phyloP scores from a whole-genome alignment of 1,140 invertebrate species.

The Aphis craccivora region DNA sequence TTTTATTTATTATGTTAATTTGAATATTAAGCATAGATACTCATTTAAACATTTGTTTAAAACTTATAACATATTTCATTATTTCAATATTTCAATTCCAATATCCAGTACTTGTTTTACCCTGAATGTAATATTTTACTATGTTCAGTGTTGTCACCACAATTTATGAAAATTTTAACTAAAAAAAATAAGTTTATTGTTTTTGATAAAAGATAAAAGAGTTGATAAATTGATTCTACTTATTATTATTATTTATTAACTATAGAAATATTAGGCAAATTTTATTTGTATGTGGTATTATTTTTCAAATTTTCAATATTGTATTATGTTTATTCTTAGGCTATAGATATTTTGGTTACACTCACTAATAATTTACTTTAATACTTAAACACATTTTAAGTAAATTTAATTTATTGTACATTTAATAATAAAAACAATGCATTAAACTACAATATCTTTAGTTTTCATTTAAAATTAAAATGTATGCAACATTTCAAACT shows the following conservation, averaged over 20 bases:
- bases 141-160: background rate
- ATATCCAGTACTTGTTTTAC: background rate
- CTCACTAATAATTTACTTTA: background rate
- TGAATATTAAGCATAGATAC: background rate
- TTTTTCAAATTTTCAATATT: background rate
- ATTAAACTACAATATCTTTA: background rate
- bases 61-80: background rate
- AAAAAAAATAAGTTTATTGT: background rate
- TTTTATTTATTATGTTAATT: background rate
- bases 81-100: background rate
- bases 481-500: background rate
- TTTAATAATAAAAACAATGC: slow-evolving; percentile 18
- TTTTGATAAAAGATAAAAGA: background rate
- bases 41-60: background rate
- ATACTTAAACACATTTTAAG: background rate
- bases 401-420: background rate
- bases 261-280: background rate
- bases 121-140: background rate
- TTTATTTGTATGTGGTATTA: background rate
- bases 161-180: background rate
- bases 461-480: background rate
- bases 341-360: background rate
- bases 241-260: background rate
- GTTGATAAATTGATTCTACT: background rate
- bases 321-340: background rate